These are phyloP conservation scores for Meloidogyne exigua DNA, from an alignment of 1,140 invertebrate species.

Conservation along the genomic window DNA sequence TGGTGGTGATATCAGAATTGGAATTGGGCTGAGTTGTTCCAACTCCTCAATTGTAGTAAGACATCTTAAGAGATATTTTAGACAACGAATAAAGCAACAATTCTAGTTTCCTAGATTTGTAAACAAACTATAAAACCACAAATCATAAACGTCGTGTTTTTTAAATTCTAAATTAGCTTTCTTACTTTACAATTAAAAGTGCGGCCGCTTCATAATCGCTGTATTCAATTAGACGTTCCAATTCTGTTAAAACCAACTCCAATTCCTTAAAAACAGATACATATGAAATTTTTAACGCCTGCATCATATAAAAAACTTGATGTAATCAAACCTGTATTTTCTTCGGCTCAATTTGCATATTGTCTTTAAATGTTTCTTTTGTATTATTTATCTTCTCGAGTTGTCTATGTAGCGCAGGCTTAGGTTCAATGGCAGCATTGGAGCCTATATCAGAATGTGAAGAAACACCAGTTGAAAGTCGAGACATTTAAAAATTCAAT, in stretches of 20 bases:
- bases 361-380: conserved; percentile 6
- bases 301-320: background rate
- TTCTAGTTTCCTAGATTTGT: too few relatives aligned
- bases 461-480: background rate
- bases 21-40: background rate
- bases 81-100: background rate
- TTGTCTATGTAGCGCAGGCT: background rate
- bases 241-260: conserved; percentile 4
- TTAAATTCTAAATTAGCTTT: background rate
- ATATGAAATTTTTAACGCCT: too few relatives aligned
- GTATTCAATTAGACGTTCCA: conserved; percentile 2
- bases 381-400: background rate
- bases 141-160: background rate
- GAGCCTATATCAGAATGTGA: background rate
- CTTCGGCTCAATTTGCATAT: background rate
- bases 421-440: background rate
- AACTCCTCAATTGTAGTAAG: conserved; percentile 13
- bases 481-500: background rate
- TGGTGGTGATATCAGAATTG: background rate
- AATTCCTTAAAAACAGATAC: conserved; percentile 12
- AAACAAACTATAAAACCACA: background rate
- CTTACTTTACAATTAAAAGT: conserved; percentile 11
- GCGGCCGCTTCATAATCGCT: conserved; percentile 5
- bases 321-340: conserved; percentile 3
- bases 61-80: conserved; percentile 8